Conservation (phyloP, 2,888 invertebrate genomes). For the Notocelia uddmanniana region DNA sequence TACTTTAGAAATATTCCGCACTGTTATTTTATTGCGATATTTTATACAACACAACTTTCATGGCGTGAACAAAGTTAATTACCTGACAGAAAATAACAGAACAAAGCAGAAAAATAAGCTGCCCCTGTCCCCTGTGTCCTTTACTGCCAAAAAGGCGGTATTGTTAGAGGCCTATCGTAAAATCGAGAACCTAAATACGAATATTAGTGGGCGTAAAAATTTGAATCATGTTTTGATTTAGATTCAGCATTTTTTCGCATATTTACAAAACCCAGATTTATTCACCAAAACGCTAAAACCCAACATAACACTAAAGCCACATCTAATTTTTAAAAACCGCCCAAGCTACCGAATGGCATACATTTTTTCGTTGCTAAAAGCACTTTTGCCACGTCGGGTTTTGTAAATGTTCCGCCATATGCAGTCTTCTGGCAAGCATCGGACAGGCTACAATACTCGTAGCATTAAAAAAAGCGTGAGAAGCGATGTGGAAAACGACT, state of each 20-base stretch:
- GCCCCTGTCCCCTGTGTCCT: too few species aligned
- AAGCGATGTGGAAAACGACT: conserved; percentile 23
- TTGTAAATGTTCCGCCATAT: conserved; percentile 35
- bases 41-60: too few species aligned
- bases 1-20: too few species aligned
- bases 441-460: conserved; percentile 17
- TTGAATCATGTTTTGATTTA: background rate
- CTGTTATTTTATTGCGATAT: too few species aligned
- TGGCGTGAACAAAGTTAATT: too few species aligned
- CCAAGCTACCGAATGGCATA: conserved; percentile 27
- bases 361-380: conserved; percentile 43
- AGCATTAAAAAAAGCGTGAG: conserved; percentile 16
- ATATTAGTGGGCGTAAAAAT: background rate
- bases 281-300: conserved; percentile 8
- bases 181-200: too few species aligned
- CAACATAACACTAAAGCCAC: conserved; percentile 14
- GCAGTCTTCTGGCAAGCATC: conserved; percentile 34
- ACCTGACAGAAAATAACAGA: too few species aligned
- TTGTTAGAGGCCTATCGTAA: too few species aligned
- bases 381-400: conserved; percentile 36
- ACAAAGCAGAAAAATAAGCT: too few species aligned
- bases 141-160: too few species aligned
- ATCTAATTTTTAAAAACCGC: conserved; percentile 37
- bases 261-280: background rate
- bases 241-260: background rate